Evolutionary conservation across 2,888 invertebrate species (phyloP), one percentile per base, ranked within the genome.

Genomic region (Sicus ferrugineus): DNA sequence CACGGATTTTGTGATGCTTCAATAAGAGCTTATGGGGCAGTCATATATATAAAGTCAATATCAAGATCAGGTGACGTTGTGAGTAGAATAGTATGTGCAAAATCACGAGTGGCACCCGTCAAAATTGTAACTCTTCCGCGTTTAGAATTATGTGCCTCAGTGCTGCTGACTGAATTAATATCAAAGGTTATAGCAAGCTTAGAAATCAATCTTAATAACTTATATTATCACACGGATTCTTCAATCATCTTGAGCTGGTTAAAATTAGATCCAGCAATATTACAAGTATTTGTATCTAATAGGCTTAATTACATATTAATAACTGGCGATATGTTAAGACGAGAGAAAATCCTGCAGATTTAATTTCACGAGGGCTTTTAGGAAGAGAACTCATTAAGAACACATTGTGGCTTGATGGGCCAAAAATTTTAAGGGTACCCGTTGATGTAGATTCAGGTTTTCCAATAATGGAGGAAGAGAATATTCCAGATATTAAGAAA

Each of bases 21-120:
- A 52, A 61, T 59, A 59, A 69, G 38, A 42, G 68, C 68, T 7
- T 68, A 63, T 54, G 26, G 34, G 14, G 59, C 59, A 38, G 59
- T 59, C 38, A 38, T 59, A 34, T 59, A 59, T 59, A 59, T 59
- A 6, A 34, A 38, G 21, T 59, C 34, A 11, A 38, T 31, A 34
- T 19, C 21, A 14, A 26, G 21, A 38, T 14, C n/a, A 59, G 59
- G 59, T 19, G 5, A 21, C 23, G 4, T 54, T 23, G 1, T 26
- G 11, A 54, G 26, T 14, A 54, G 26, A 23, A 54, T 54, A 54
- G 54, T 26, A 5, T 23, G 26, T 14, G n/a, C 70, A 46, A 73
- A 73, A 38, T 71, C 73, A 11, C 48, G 68, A 21, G 64, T 72
- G 21, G 70, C 69, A 58, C 72, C 70, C 30, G 28, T 52, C n/a